These are phyloP conservation scores for Geodia barretti DNA, from an alignment of 37 sponge, comb jelly and placozoan species.

Conservation along the genomic window DNA sequence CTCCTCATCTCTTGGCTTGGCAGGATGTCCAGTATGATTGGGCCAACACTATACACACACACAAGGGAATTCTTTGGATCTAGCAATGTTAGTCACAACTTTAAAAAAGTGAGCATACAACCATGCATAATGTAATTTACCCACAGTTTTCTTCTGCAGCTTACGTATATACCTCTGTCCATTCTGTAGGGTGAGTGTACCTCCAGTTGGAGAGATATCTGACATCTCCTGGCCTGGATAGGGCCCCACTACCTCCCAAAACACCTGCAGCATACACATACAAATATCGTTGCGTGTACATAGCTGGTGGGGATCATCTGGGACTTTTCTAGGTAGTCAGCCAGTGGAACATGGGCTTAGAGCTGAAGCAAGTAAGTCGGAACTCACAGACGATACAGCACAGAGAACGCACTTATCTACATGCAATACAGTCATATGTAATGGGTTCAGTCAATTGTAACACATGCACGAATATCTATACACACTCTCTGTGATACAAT, in stretches of 20 bases:
- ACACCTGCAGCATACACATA: conserved; percentile 18
- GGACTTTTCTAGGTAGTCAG: too few relatives aligned
- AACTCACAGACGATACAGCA: too few relatives aligned
- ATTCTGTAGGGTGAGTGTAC: conserved; percentile 16
- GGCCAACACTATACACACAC: neutral
- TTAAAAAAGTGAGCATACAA: too few relatives aligned
- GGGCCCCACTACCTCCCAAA: conserved; percentile 49
- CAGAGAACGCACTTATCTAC: too few relatives aligned
- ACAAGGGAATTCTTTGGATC: too few relatives aligned
- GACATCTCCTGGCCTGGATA: conserved; percentile 37
- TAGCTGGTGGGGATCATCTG: too few relatives aligned
- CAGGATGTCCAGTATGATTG: conserved; percentile 14
- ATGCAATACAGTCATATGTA: too few relatives aligned
- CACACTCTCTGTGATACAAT: conserved; percentile 51
- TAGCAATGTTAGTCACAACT: too few relatives aligned
- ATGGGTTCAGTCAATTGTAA: too few relatives aligned
- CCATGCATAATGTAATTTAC: neutral
- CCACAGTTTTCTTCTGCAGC: neutral
- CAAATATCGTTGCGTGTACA: too few relatives aligned
- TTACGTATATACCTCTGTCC: conserved; percentile 39
- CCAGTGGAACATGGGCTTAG: too few relatives aligned
- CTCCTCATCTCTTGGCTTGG: conserved; percentile 47
- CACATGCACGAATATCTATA: neutral
- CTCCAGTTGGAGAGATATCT: conserved; percentile 36
- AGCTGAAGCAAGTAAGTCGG: too few relatives aligned